Percentiles rank a stretch among this genome's conserved stretches.
phyloP scores from a whole-genome alignment of 2,888 invertebrate species.

The Neria commutata region DNA sequence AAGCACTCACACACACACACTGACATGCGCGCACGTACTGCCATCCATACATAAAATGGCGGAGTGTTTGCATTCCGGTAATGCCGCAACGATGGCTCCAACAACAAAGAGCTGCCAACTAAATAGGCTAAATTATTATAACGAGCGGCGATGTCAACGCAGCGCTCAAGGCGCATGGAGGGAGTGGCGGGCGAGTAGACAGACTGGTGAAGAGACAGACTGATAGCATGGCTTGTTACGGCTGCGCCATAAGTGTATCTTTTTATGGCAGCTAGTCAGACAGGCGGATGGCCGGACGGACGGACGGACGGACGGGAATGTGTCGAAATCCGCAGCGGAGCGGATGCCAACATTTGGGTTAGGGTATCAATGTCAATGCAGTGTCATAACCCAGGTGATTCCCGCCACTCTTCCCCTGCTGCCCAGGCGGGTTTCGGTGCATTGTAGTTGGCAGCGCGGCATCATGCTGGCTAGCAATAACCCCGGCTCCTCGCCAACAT shows the following conservation, averaged over 20 bases:
- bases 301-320: too few relatives aligned
- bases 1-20: constrained; percentile 19
- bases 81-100: constrained; percentile 18
- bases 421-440: too few relatives aligned
- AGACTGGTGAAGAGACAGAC: too few relatives aligned
- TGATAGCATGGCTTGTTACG: too few relatives aligned
- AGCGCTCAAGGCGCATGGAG: not conserved
- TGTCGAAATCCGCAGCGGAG: not conserved
- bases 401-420: too few relatives aligned
- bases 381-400: too few relatives aligned
- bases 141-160: constrained; percentile 23
- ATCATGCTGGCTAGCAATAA: too few relatives aligned
- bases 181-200: too few relatives aligned
- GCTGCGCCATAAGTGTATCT: constrained; percentile 49
- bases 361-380: not conserved
- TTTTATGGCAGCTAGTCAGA: constrained; percentile 35
- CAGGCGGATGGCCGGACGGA: too few relatives aligned
- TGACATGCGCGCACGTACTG: constrained; percentile 5
- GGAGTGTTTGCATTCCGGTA: constrained; percentile 4
- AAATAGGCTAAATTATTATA: constrained; percentile 53
- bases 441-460: too few relatives aligned
- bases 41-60: constrained; percentile 9
- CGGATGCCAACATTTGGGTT: not conserved
- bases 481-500: too few relatives aligned
- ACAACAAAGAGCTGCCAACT: constrained; percentile 46